These are phyloP conservation scores for Sebastes schlegelii DNA, from an alignment of 2,113 vertebrate genomes.

Conservation along the genomic window DNA sequence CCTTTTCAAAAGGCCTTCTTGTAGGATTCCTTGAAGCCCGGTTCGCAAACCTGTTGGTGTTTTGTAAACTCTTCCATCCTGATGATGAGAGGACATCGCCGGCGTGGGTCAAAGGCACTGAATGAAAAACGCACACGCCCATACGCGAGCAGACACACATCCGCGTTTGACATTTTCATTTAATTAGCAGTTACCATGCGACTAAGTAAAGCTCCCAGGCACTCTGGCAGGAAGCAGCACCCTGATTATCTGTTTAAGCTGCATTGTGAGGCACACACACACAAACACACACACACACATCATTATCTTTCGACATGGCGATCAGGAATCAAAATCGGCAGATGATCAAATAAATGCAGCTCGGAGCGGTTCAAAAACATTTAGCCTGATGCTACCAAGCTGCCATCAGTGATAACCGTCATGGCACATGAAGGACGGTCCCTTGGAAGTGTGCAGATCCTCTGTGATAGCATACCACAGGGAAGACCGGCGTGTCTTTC, in stretches of 20 bases:
- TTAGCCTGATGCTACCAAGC: constrained; percentile 42
- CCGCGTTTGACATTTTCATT: constrained; percentile 77
- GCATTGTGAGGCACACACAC: constrained; percentile 37
- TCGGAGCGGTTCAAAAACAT: constrained; percentile 56
- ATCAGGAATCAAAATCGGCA: constrained; percentile 43
- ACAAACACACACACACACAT: constrained; percentile 37
- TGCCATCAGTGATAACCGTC: constrained; percentile 60
- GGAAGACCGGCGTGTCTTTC: constrained; percentile 29
- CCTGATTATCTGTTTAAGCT: constrained; percentile 68
- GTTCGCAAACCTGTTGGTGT: constrained; percentile 6
- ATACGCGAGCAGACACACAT: constrained; percentile 2
- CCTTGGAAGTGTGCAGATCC: constrained; percentile 48
- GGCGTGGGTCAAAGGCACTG: constrained; percentile 5
- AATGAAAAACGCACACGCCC: background rate
- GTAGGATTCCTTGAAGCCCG: background rate
- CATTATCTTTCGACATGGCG: constrained; percentile 54
- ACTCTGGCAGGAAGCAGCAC: constrained; percentile 69
- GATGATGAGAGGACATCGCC: constrained; percentile 20
- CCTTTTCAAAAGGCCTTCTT: constrained; percentile 12
- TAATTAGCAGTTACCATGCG: constrained; percentile 79
- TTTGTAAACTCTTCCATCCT: background rate
- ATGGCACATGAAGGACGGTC: constrained; percentile 41
- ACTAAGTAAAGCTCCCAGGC: constrained; percentile 64
- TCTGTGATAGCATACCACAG: constrained; percentile 20
- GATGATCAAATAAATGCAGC: constrained; percentile 69